Percentiles rank a stretch among this genome's conserved stretches.
Evolutionary conservation across 23 tunicate genomes (phyloP).

Genomic region (Oikopleura dioica): DNA sequence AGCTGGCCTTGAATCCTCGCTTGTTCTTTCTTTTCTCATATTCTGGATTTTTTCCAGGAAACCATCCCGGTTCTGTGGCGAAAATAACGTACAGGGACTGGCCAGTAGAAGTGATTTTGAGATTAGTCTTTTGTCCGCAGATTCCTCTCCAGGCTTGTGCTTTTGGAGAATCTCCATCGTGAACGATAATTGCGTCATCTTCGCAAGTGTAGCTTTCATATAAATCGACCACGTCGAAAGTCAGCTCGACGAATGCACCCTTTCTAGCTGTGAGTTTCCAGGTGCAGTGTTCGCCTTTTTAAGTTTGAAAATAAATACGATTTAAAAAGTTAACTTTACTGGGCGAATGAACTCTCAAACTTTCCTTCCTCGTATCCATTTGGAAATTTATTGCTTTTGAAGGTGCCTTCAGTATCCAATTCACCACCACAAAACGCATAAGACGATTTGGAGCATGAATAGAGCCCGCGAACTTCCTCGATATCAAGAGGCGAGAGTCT

Average conservation of each 20-base stretch:
- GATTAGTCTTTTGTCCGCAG: constrained; percentile 34
- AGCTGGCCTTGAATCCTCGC: constrained; percentile 16
- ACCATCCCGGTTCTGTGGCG: not conserved
- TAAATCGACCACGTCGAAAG: constrained; percentile 31
- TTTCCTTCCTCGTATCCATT: constrained; percentile 14
- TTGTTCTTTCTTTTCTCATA: not conserved
- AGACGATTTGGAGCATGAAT: constrained; percentile 45
- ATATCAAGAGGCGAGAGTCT: constrained; percentile 87
- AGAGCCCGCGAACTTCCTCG: constrained; percentile 77
- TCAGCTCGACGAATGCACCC: constrained; percentile 30
- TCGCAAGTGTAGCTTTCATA: constrained; percentile 51
- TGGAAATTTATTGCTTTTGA: constrained; percentile 47
- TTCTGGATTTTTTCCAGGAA: not conserved
- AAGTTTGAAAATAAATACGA: not conserved
- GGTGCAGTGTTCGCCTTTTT: constrained; percentile 51
- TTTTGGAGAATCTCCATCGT: constrained; percentile 49
- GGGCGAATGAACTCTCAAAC: not conserved
- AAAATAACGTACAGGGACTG: not conserved
- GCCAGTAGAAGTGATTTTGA: not conserved
- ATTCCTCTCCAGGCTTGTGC: constrained; percentile 35
- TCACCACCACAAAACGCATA: constrained; percentile 77
- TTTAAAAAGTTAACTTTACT: not conserved
- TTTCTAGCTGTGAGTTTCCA: constrained; percentile 59
- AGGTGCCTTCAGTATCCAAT: constrained; percentile 37
- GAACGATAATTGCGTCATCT: constrained; percentile 63